These are phyloP conservation scores for Trichechus manatus DNA, from an alignment of 2,113 vertebrate genomes.

Conservation along the genomic window DNA sequence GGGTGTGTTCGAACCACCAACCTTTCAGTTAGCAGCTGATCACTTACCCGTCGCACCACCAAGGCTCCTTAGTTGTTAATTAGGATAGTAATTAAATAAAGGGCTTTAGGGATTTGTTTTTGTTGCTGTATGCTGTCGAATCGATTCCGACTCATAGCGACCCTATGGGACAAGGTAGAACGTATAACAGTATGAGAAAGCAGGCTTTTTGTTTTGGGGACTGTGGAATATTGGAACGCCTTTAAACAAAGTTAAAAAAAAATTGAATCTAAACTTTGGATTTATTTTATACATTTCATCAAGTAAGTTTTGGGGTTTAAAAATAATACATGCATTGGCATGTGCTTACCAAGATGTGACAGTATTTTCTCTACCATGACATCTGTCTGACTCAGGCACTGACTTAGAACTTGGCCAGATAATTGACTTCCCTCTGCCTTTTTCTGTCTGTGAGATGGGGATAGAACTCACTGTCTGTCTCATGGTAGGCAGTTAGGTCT, in stretches of 20 bases:
- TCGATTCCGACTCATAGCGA: no score
- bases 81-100: no score
- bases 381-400: neutral
- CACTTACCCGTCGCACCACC: no score
- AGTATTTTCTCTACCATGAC: neutral
- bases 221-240: neutral
- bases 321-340: neutral
- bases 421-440: neutral
- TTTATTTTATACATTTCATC: slow-evolving; percentile 28
- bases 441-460: slow-evolving; percentile 21
- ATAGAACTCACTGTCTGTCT: neutral
- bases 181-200: neutral
- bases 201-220: neutral
- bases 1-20: no score
- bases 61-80: no score
- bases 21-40: no score
- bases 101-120: no score
- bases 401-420: neutral
- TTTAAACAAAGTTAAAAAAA: slow-evolving; percentile 31
- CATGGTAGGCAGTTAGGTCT: neutral
- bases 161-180: no score
- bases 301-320: neutral
- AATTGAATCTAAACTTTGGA: slow-evolving; percentile 23
- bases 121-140: no score
- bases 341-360: neutral